Conservation (phyloP, 2,113 vertebrate genomes). For the Lepus americanus region DNA sequence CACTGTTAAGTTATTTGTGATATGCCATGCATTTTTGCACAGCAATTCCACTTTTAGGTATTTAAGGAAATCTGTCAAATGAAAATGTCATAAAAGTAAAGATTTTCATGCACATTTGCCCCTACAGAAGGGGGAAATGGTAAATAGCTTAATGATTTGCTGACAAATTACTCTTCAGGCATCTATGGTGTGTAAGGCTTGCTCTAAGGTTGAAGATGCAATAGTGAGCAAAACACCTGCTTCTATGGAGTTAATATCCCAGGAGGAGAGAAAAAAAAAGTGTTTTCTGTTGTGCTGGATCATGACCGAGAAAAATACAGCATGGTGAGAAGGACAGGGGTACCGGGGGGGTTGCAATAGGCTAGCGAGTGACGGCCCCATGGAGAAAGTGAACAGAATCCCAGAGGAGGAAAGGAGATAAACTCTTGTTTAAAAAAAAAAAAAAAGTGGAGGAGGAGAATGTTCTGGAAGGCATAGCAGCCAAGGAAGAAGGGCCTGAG, state of each 20-base stretch:
- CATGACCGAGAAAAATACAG: background rate
- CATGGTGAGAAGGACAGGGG: background rate
- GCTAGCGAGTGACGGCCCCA: background rate
- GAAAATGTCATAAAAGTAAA: constrained; percentile 11
- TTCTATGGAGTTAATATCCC: background rate
- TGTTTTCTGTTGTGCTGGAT: background rate
- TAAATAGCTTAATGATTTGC: constrained; percentile 14
- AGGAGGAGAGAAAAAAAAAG: background rate
- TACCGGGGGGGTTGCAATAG: background rate
- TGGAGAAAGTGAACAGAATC: background rate
- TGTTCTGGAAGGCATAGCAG: background rate
- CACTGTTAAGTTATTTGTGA: constrained; percentile 23
- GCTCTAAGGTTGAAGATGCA: background rate
- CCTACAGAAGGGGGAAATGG: background rate
- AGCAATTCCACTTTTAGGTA: background rate
- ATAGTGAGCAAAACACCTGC: background rate
- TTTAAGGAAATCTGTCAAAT: constrained; percentile 30
- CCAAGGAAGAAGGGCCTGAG: background rate
- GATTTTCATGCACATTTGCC: background rate
- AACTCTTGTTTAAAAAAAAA: background rate
- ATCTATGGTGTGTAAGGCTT: background rate
- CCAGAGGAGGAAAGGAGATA: background rate
- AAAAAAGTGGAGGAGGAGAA: background rate
- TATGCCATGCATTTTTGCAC: background rate
- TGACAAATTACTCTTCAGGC: background rate